Conservation (phyloP, 2,888 invertebrate species). For the Chloromyia formosa region DNA sequence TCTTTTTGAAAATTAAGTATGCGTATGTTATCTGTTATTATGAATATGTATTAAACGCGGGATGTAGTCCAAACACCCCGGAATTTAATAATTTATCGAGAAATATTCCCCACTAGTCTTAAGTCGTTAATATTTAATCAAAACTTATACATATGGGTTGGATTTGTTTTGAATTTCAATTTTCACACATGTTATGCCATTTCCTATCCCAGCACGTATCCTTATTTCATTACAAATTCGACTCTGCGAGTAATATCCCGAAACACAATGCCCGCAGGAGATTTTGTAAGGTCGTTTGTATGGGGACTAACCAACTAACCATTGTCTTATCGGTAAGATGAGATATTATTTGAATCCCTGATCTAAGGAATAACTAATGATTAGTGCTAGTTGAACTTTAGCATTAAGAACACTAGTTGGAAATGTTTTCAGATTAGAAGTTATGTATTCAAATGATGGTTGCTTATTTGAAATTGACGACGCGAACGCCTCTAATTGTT, state of each 20-base stretch:
- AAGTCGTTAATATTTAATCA: constrained; percentile 15
- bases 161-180: constrained; percentile 18
- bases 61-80: not conserved
- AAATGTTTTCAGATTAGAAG: not conserved
- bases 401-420: not conserved
- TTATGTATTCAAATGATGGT: not conserved
- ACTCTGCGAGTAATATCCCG: too few relatives aligned
- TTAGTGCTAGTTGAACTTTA: constrained; percentile 18
- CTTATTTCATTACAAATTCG: not conserved
- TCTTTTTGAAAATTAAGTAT: too few relatives aligned
- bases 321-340: not conserved
- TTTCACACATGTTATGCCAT: not conserved
- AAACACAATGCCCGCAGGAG: not conserved
- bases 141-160: not conserved
- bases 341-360: not conserved
- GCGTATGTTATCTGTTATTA: not conserved
- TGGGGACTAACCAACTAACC: not conserved
- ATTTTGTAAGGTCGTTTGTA: not conserved
- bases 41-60: not conserved
- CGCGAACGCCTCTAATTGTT: too few relatives aligned
- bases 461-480: not conserved
- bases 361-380: constrained; percentile 20
- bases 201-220: too few relatives aligned
- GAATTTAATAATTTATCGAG: too few relatives aligned
- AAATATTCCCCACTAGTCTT: not conserved